A percentile compares a stretch with the other conserved stretches of the same genome.
Evolutionary conservation across 2,888 invertebrate species (phyloP).

Genomic region (Dicyrtoma fusca): DNA sequence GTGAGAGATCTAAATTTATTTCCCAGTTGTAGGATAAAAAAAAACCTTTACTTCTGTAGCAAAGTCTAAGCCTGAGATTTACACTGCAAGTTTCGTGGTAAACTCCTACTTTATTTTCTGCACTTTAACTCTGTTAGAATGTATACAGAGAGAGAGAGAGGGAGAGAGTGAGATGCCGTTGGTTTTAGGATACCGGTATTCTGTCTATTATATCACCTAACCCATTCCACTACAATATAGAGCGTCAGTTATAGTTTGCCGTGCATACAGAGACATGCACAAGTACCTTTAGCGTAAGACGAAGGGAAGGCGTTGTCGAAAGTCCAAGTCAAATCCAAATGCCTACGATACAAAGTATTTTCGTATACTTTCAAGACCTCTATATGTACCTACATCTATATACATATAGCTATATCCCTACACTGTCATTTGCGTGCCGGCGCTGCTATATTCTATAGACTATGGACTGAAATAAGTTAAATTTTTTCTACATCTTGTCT

Average conservation of each 20-base stretch:
- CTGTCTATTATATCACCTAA: too few species aligned
- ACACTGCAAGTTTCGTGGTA: neutral
- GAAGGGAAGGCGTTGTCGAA: neutral
- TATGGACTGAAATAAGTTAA: slow-evolving; percentile 12
- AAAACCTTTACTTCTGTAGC: neutral
- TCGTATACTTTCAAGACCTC: neutral
- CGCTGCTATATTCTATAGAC: too few species aligned
- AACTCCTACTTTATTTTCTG: neutral
- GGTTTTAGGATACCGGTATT: too few species aligned
- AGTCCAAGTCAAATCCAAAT: neutral
- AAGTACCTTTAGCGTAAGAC: too few species aligned
- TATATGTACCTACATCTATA: too few species aligned
- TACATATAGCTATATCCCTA: too few species aligned
- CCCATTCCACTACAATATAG: too few species aligned
- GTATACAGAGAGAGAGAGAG: slow-evolving; percentile 9
- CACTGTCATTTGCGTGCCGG: too few species aligned
- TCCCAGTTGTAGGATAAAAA: neutral
- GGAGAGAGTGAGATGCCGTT: neutral
- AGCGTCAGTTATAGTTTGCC: too few species aligned
- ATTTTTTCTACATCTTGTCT: slow-evolving; percentile 23
- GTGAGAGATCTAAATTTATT: slow-evolving; percentile 18
- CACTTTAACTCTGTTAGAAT: slow-evolving; percentile 15
- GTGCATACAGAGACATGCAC: too few species aligned
- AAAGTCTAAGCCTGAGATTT: neutral
- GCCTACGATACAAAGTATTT: neutral